phyloP scores from a whole-genome alignment of 2,888 invertebrate genomes.

The Chloroclysta siterata region DNA sequence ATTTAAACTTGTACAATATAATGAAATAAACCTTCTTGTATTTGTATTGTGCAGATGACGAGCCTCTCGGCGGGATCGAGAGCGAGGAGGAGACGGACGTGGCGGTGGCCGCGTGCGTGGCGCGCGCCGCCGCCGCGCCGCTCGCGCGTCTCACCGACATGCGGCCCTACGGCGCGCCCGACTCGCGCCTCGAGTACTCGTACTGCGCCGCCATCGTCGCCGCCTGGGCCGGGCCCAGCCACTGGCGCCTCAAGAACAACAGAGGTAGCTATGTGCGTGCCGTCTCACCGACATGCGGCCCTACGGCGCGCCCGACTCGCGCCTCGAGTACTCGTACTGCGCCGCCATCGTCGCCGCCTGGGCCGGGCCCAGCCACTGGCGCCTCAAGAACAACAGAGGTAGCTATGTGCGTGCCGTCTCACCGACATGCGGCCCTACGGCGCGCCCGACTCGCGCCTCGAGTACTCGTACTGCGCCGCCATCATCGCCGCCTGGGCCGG shows the following conservation, averaged over 20 bases:
- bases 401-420: slow-evolving; percentile 52
- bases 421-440: slow-evolving; percentile 85
- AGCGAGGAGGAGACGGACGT: slow-evolving; percentile 77
- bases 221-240: slow-evolving; percentile 93
- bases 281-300: slow-evolving; percentile 85
- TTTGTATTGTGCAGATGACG: slow-evolving; percentile 60
- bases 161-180: slow-evolving; percentile 78
- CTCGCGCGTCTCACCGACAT: slow-evolving; percentile 79
- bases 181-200: slow-evolving; percentile 88
- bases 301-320: slow-evolving; percentile 69
- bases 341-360: slow-evolving; percentile 86
- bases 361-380: slow-evolving; percentile 95
- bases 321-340: slow-evolving; percentile 89
- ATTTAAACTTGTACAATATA: too few species aligned
- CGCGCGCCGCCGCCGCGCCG: slow-evolving; percentile 57
- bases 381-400: slow-evolving; percentile 84
- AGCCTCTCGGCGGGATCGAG: slow-evolving; percentile 74
- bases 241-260: slow-evolving; percentile 90
- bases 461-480: slow-evolving; percentile 89
- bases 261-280: slow-evolving; percentile 49
- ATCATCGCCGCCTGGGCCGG: slow-evolving; percentile 90
- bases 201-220: slow-evolving; percentile 85
- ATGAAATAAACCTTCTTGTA: too few species aligned
- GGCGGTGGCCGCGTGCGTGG: slow-evolving; percentile 68
- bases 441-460: slow-evolving; percentile 79